Base-by-base conservation (phyloP, 2,888 invertebrate genomes). In the Zaprionus lineosus region DNA sequence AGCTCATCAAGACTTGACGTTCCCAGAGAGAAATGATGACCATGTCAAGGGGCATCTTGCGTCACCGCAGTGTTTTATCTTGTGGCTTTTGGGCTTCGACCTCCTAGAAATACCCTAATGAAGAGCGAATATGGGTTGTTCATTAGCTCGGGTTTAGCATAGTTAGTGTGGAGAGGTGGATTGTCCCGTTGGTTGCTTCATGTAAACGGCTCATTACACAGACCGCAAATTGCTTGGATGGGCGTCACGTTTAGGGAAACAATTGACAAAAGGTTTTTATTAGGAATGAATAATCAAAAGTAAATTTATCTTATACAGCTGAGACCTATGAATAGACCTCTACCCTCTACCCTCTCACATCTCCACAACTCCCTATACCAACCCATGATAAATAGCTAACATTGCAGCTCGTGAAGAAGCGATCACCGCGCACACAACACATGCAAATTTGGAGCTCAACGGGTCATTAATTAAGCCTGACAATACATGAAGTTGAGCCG, bases 201-300 rank as follows among this genome's bases (percentile, higher is more conserved):
- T 70, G 82, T 75, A 78, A 74, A 78, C 67, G 70, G 56, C 74
- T 82, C 79, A 78, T 78, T 78, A 82, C 74, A 64, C 59, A 36
- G 44, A 52, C 70, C 83, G 39, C 74, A 75, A 75, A 75, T 67
- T 60, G 63, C 43, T 70, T 28, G 41, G n/a, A 56, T 53, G 67
- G 75, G 70, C 55, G 71, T 67, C 67, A 62, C 67, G 63, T 74
- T 73, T 69, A 52, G 31, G 37, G 43, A 52, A 43, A 58, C 52
- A 48, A 57, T 63, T 71, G 74, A 81, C 74, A 74, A 77, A 74
- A 71, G 65, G 53, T 40, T 74, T 59, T 61, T 43, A 44, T 29
- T 33, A 21, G 34, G 8, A 3, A 39, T 37, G 52, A 57, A 75
- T 67, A 77, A 75, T 78, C 79, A 64, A 75, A 78, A 64, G 62